Base-by-base conservation (phyloP, 92 coral and sea anemone genomes). In the Micromussa lordhowensis region DNA sequence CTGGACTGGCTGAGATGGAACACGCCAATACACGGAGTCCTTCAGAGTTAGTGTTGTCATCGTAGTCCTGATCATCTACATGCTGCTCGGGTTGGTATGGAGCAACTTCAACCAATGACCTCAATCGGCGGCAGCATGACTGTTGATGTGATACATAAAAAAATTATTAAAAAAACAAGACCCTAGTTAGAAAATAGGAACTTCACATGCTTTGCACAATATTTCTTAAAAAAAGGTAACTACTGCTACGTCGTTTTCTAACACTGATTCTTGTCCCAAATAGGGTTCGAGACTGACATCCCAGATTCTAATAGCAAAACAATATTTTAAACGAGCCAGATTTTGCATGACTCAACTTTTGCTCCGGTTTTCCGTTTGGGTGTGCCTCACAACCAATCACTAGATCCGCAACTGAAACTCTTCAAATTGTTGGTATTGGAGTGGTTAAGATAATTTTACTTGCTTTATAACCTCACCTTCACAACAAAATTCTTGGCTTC, bases 1-100 rank as follows among this genome's bases (percentile, higher is more conserved):
- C 90, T 3, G 90, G 91, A 57, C 88, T 96, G 44, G 98, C 92
- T 22, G 91, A 84, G 21, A 91, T 92, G 55, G 98, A 94, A 58
- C 95, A 95, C 9, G 99, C 92, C 82, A 98, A 89, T 24, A 98
- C 99, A 63, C 98, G 97, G 73, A 98, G 88, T 26, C 99, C 99
- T 11, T 94, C 95, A 55, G 91, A 91, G 77, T 93, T 92, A 22
- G 94, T 61, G 58, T 78, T 89, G 77, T 95, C 97, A 72, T 97
- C 98, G 49, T 91, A 93, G 59, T 92, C 95, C 75, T 90, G 90
- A 26, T 96, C 98, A n/a, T 93, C 96, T 15, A 92, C 96, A 48
- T 94, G 98, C 88, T 98, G 99, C 44, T 98, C 99, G 0, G 99
- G 98, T 74, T 98, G 99, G 76, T 94, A 98, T 9, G 98, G 98